A percentile compares a stretch with the other conserved stretches of the same genome.
phyloP scores from a whole-genome alignment of 2,888 invertebrate species.

The Nomada hirtipes region DNA sequence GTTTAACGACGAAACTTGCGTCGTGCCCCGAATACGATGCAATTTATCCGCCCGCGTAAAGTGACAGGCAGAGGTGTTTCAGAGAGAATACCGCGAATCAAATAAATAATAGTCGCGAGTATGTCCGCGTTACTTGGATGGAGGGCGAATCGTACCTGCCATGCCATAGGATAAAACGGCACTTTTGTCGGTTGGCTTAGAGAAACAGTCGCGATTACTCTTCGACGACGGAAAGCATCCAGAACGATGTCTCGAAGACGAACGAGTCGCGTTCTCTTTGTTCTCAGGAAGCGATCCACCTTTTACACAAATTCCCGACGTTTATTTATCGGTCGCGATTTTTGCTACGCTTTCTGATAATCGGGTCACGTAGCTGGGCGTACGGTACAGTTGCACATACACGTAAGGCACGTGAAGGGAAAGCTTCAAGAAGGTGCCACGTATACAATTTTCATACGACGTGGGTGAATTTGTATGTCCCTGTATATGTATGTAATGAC shows the following conservation, averaged over 20 bases:
- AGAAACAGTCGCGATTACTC: conserved; percentile 80
- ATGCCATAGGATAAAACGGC: conserved; percentile 73
- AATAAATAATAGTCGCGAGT: conserved; percentile 61
- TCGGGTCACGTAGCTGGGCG: conserved; percentile 24
- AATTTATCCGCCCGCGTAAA: conserved; percentile 31
- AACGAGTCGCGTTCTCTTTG: conserved; percentile 41
- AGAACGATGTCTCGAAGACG: conserved; percentile 28
- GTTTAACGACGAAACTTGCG: conserved; percentile 18
- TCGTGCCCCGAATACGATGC: conserved; percentile 18
- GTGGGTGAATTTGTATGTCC: conserved; percentile 10
- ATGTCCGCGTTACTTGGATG: conserved; percentile 21
- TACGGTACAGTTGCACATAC: background rate
- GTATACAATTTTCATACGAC: background rate
- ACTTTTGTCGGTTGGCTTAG: conserved; percentile 77
- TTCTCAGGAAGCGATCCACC: conserved; percentile 32
- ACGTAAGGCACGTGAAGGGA: no score
- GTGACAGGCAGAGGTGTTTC: conserved; percentile 10
- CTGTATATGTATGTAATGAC: conserved; percentile 19
- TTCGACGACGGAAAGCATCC: conserved; percentile 55
- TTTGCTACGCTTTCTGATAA: conserved; percentile 5
- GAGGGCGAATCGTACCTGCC: conserved; percentile 18
- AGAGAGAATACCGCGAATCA: conserved; percentile 38
- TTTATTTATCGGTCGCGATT: conserved; percentile 10
- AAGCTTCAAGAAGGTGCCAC: no score
- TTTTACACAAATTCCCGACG: conserved; percentile 43